Conservation (phyloP, 2,888 invertebrate species). For the Anarsia innoxiella region DNA sequence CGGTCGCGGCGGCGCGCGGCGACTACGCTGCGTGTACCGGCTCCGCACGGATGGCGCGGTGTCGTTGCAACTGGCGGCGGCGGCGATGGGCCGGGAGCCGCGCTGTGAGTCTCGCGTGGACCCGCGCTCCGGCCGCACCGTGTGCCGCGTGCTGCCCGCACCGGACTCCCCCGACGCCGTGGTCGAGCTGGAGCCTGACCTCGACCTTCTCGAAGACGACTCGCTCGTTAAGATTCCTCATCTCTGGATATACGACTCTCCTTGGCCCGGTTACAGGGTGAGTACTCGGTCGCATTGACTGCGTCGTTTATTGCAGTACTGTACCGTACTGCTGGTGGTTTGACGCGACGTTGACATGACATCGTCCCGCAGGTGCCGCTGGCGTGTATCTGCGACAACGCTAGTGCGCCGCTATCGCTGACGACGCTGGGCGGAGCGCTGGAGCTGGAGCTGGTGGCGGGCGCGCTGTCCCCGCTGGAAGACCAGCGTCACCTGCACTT, state of each 20-base stretch:
- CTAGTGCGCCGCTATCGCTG: constrained; percentile 44
- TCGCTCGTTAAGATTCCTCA: constrained; percentile 65
- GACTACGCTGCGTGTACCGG: constrained; percentile 85
- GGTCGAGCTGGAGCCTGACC: constrained; percentile 7
- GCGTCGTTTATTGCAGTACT: too few species aligned
- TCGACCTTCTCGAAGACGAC: constrained; percentile 38
- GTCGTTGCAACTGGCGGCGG: constrained; percentile 79
- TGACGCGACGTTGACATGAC: too few species aligned
- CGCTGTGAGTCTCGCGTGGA: constrained; percentile 82
- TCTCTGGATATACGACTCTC: constrained; percentile 79
- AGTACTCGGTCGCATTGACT: constrained; percentile 17
- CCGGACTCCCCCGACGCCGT: constrained; percentile 24
- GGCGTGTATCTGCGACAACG: constrained; percentile 88
- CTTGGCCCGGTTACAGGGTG: constrained; percentile 80
- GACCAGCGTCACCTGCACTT: constrained; percentile 89
- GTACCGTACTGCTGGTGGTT: too few species aligned
- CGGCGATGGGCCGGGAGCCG: constrained; percentile 78
- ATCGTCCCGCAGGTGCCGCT: constrained; percentile 68
- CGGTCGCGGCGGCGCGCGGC: constrained; percentile 86
- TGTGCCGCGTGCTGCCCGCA: constrained; percentile 26
- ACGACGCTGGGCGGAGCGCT: constrained; percentile 64
- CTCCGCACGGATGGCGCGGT: constrained; percentile 82
- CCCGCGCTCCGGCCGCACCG: constrained; percentile 80
- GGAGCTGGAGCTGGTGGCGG: constrained; percentile 85
- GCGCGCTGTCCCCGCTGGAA: constrained; percentile 83